Conservation (phyloP, 2,113 vertebrate species). For the Phrynosoma platyrhinos region DNA sequence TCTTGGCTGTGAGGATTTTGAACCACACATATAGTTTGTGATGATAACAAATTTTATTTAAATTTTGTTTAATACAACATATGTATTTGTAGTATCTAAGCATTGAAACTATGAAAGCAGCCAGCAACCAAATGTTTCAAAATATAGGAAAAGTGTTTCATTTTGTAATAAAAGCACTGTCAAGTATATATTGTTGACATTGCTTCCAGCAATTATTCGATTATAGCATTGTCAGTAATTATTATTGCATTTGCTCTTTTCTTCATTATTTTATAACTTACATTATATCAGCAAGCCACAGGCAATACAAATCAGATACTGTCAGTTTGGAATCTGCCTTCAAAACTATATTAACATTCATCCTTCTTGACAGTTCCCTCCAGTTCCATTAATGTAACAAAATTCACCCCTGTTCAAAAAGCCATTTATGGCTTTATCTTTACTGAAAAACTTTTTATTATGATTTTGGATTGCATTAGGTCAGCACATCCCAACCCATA, state of each 20-base stretch:
- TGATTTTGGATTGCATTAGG: neutral
- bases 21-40: neutral
- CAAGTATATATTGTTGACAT: neutral
- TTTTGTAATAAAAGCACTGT: neutral
- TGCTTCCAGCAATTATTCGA: neutral
- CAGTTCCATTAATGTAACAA: constrained; percentile 3
- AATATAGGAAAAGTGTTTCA: neutral
- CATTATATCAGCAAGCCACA: constrained; percentile 17
- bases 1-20: neutral
- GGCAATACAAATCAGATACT: constrained; percentile 4
- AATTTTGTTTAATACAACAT: neutral
- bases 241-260: constrained; percentile 9
- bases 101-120: neutral
- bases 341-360: constrained; percentile 19
- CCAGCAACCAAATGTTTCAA: neutral
- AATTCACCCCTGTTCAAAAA: constrained; percentile 8
- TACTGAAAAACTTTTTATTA: neutral
- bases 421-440: neutral
- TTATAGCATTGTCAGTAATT: constrained; percentile 15
- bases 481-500: neutral
- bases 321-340: neutral
- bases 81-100: too few species aligned
- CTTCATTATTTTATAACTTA: constrained; percentile 14
- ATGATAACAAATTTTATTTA: neutral
- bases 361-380: constrained; percentile 4